These are phyloP conservation scores for Brienomyrus longianalis DNA, from an alignment of 2,113 vertebrate species.

Conservation along the genomic window DNA sequence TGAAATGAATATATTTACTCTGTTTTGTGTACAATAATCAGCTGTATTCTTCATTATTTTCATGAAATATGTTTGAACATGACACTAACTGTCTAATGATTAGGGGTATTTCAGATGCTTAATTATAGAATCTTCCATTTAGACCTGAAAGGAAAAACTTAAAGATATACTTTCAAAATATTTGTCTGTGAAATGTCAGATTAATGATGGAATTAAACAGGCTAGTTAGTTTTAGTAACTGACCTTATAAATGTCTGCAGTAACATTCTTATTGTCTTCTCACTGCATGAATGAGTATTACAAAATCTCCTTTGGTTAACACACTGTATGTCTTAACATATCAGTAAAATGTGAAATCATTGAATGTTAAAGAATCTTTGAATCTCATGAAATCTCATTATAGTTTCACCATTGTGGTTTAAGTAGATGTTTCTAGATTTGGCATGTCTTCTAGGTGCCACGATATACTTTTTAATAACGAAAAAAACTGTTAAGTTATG, in stretches of 20 bases:
- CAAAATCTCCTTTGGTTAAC: not conserved
- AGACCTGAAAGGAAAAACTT: not conserved
- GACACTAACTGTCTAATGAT: not conserved
- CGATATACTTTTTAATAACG: not conserved
- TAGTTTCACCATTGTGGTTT: not conserved
- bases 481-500: not conserved
- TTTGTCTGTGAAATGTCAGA: not conserved
- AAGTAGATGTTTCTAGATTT: not conserved
- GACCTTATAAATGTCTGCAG: not conserved
- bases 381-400: not conserved
- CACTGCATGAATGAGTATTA: not conserved
- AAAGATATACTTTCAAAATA: not conserved
- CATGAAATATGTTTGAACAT: not conserved
- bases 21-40: not conserved
- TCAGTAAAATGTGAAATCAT: not conserved
- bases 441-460: not conserved
- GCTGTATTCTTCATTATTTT: not conserved
- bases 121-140: not conserved
- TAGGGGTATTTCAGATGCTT: not conserved
- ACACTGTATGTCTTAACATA: not conserved
- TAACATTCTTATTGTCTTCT: not conserved
- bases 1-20: not conserved
- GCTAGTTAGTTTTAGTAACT: not conserved
- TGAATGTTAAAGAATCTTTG: not conserved
- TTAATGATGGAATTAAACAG: not conserved